Conservation (phyloP, 2,888 invertebrate genomes). For the Sarcophaga rosellei region DNA sequence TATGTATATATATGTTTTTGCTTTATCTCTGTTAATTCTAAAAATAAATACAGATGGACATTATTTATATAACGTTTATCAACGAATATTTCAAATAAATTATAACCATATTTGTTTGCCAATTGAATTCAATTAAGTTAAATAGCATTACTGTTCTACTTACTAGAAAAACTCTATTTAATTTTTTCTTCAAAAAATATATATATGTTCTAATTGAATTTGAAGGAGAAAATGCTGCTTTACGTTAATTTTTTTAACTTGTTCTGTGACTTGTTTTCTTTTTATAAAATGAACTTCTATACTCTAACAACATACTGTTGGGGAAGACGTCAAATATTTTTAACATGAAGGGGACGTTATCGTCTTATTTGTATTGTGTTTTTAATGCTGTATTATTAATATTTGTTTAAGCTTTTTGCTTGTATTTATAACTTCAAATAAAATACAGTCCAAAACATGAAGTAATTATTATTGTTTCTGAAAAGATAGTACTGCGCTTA, state of each 20-base stretch:
- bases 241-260: slow-evolving; percentile 8
- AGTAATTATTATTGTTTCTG: too few relatives aligned
- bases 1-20: not conserved
- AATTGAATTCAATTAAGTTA: slow-evolving; percentile 44
- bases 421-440: not conserved
- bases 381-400: not conserved
- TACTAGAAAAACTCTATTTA: slow-evolving; percentile 32
- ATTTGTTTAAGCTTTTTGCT: slow-evolving; percentile 22
- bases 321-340: not conserved
- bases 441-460: not conserved
- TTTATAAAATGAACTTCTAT: not conserved
- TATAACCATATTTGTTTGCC: slow-evolving; percentile 36
- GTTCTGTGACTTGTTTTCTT: slow-evolving; percentile 9
- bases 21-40: slow-evolving; percentile 20
- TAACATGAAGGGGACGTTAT: not conserved
- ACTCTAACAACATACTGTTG: not conserved
- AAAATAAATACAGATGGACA: slow-evolving; percentile 35
- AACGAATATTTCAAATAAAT: not conserved
- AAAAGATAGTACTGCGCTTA: too few relatives aligned
- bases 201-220: not conserved
- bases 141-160: slow-evolving; percentile 24
- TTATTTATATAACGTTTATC: slow-evolving; percentile 40
- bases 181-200: not conserved
- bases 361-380: not conserved
- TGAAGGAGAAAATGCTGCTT: not conserved